Evolutionary conservation across 1,140 invertebrate species (phyloP), one percentile per base, ranked within the genome.

Genomic region (Ceratitis capitata): DNA sequence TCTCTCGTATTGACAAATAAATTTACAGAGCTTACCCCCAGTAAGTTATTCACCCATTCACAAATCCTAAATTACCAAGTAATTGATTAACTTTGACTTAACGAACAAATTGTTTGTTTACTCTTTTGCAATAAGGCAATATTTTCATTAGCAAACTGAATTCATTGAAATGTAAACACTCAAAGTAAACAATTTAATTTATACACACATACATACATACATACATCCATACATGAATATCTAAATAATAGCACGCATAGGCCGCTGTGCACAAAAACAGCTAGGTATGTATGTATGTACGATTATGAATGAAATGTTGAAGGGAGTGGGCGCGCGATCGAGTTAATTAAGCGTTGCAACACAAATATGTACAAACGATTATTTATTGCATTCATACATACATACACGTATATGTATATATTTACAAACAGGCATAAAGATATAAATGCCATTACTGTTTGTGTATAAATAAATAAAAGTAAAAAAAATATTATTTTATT

Each of bases 141-240:
- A 69, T 19, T 69, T 69, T 69, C 61, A 69, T 69, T 69, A 69
- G 61, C 29, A 39, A 69, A 69, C 61, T 39, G 39, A 35, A 69
- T 35, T 69, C 61, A 69, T 35, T 39, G 61, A 69, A 69, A 35
- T 69, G 61, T 69, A 69, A 69, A 69, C 32, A 39, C 61, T 69
- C 32, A 39, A 69, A 69, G 61, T 35, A 64, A 64, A 35, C 32
- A 35, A 64, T 64, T 53, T 29, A 64, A 23, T 49, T 9, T 9
- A 16, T 53, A 53, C 14, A 19, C 14, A 1, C 9, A 53, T 2
- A 19, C 51, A 53, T 5, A 53, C 16, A 19, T 14, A 49, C 47
- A 49, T 49, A 49, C 47, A 49, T 49, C 7, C 47, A 49, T 49
- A 49, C 47, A 49, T 49, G 14, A 7, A 14, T 49, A n/a, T n/a